Evolutionary conservation across 1,140 invertebrate genomes (phyloP), one percentile per base, ranked within the genome.

Genomic region (Drosophila parvula): DNA sequence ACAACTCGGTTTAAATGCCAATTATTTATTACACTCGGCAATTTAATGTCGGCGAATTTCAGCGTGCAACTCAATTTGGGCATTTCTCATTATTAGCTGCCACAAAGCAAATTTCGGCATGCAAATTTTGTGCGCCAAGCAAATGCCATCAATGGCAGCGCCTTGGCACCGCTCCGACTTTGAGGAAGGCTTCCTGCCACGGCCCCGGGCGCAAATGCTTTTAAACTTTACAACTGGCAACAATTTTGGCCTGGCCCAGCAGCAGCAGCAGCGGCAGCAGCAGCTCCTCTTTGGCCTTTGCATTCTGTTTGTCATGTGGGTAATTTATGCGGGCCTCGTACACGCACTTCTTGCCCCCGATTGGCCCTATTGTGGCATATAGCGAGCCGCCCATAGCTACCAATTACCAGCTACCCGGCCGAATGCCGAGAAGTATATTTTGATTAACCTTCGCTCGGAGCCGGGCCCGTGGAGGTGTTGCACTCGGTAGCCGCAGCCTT

Each of bases 81-180:
- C 45, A 73, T 62, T 88, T 79, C 78, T 82, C 58, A 79, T 86
- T 86, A 85, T 85, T 88, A 88, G 83, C 82, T 76, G 75, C 59
- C 82, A 55, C 83, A 74, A 74, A 78, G 82, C 64, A 43, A 78
- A 81, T 81, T 81, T 81, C 50, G 40, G 47, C 79, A 57, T 63
- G 51, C 64, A 62, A 85, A 62, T 81, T 74, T 81, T 27, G 43
- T 47, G 28, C 43, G 63, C 41, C 28, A 61, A 58, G 45, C 41
- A 76, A 81, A 78, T 78, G 68, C 50, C 59, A 69, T 50, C 76
- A 53, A 61, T 8, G 14, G 47, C 47, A 16, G 47, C 28, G 14
- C 47, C 47, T 40, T 64, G 50, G 47, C n/a, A 16, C 27, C 16
- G 47, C 28, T 16, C 38, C 27, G 30, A 16, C 40, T 56, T 62